Evolutionary conservation across 2,113 vertebrate genomes (phyloP).

Genomic region (Plecturocebus donacophilus): DNA sequence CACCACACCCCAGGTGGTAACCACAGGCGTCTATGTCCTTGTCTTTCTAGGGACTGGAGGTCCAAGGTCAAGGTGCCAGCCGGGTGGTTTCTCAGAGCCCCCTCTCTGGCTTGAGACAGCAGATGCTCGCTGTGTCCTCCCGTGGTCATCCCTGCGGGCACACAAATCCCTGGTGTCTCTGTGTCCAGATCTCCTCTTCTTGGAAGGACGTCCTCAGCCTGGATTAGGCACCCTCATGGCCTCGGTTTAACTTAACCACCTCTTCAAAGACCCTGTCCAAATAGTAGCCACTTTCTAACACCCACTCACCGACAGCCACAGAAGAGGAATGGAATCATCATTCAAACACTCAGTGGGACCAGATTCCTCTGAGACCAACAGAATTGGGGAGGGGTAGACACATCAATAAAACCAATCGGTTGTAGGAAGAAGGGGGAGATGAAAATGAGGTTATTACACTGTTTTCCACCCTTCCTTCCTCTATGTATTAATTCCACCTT

Average conservation of each 20-base stretch:
- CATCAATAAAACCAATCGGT: background rate
- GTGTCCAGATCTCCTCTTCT: background rate
- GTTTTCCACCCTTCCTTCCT: too few relatives aligned
- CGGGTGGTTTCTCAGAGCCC: background rate
- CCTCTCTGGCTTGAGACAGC: too few relatives aligned
- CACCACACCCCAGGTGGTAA: background rate
- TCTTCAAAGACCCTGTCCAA: background rate
- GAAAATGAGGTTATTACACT: background rate
- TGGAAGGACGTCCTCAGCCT: background rate
- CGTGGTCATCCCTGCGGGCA: accelerated
- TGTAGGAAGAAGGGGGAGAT: background rate
- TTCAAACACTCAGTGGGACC: accelerated
- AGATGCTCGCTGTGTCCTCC: accelerated
- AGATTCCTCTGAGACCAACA: accelerated
- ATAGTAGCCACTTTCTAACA: background rate
- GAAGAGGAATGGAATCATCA: background rate
- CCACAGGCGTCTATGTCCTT: background rate
- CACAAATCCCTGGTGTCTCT: too few relatives aligned
- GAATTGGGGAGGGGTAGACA: accelerated
- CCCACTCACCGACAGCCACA: background rate
- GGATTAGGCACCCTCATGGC: accelerated
- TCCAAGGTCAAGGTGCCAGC: accelerated
- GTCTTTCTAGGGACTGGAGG: accelerated
- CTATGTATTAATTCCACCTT: too few relatives aligned
- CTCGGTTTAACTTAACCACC: background rate